Conservation (phyloP, 1,140 invertebrate species). For the Bactericera cockerelli region DNA sequence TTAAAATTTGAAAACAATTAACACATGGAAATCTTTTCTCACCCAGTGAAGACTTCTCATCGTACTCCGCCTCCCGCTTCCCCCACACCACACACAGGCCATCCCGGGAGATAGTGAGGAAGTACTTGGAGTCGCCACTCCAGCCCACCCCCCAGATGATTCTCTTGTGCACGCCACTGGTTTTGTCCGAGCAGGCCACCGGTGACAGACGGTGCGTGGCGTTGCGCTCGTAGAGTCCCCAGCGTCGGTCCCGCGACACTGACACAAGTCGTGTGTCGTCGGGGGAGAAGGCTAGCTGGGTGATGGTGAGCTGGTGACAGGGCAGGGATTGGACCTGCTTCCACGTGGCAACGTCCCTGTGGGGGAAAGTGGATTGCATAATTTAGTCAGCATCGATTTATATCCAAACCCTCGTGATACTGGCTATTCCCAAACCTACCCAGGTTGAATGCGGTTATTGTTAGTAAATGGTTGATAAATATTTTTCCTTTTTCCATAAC, state of each 20-base stretch:
- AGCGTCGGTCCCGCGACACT: slow-evolving; percentile 82
- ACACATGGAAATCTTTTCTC: too few species aligned
- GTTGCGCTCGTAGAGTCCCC: slow-evolving; percentile 51
- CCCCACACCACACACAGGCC: slow-evolving; percentile 61
- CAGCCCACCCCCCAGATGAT: slow-evolving; percentile 93
- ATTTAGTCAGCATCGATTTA: too few species aligned
- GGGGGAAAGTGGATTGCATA: slow-evolving; percentile 18
- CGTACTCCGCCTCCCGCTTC: slow-evolving; percentile 23
- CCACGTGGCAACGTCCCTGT: slow-evolving; percentile 64
- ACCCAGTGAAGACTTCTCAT: slow-evolving; percentile 25
- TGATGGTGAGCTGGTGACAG: slow-evolving; percentile 79
- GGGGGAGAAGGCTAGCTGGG: slow-evolving; percentile 78
- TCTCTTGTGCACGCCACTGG: slow-evolving; percentile 58
- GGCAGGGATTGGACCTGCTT: slow-evolving; percentile 52
- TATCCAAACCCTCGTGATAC: too few species aligned
- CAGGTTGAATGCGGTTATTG: too few species aligned
- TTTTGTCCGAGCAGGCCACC: slow-evolving; percentile 45
- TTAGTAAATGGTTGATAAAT: too few species aligned
- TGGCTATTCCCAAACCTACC: too few species aligned
- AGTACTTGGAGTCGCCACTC: slow-evolving; percentile 63
- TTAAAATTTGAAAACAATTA: too few species aligned
- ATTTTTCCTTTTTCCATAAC: too few species aligned
- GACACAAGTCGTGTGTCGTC: slow-evolving; percentile 64
- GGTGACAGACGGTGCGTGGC: slow-evolving; percentile 25
- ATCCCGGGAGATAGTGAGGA: slow-evolving; percentile 82